phyloP scores from a whole-genome alignment of 2,888 invertebrate genomes.

The Psococerastis gibbosa region DNA sequence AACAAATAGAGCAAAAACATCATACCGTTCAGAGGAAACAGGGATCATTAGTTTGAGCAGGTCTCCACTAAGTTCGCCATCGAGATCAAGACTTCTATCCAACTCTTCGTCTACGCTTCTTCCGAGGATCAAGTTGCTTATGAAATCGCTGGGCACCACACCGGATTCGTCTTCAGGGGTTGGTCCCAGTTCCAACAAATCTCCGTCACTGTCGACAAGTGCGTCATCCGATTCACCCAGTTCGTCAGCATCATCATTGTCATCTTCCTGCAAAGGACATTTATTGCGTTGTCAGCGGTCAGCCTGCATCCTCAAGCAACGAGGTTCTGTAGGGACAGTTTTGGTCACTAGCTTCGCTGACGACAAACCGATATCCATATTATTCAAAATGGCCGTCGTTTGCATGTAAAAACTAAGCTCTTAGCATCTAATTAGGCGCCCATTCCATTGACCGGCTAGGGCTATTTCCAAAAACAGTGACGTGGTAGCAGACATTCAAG shows the following conservation, averaged over 20 bases:
- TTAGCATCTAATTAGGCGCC: no score
- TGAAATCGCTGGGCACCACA: neutral
- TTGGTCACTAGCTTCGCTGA: no score
- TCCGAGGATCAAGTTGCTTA: neutral
- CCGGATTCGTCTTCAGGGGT: conserved; percentile 1
- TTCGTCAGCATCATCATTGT: neutral
- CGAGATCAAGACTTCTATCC: conserved; percentile 16
- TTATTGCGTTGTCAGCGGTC: no score
- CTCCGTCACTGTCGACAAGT: conserved; percentile 5
- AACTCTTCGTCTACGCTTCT: neutral
- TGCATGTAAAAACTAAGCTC: no score
- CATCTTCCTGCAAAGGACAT: neutral
- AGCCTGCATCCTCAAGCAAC: no score
- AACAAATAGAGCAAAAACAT: conserved; percentile 14
- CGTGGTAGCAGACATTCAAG: no score
- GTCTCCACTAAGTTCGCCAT: conserved; percentile 16
- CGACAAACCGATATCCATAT: no score
- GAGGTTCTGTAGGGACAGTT: no score
- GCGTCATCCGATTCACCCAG: conserved; percentile 1
- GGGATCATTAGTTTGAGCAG: conserved; percentile 20
- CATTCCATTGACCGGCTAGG: no score
- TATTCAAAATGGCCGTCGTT: no score
- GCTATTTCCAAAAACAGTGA: no score
- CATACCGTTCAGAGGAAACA: conserved; percentile 21
- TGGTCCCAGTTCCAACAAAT: neutral